Evolutionary conservation across 2,888 invertebrate species (phyloP).

Genomic region (Trissolcus brochymenae): DNA sequence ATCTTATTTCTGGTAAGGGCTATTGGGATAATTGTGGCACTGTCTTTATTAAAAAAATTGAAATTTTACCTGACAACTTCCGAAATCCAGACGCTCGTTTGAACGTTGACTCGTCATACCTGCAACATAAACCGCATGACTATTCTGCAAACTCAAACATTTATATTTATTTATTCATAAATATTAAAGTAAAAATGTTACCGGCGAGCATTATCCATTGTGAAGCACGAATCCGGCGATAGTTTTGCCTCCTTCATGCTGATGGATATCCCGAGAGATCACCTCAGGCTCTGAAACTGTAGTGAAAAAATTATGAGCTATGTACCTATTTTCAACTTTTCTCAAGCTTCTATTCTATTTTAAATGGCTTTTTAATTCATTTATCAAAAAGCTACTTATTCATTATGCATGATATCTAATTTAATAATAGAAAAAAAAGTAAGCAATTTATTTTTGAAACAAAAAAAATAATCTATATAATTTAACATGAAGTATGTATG

Average conservation of each 20-base stretch:
- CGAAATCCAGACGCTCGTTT: slow-evolving; percentile 14
- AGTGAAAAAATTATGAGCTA: not conserved
- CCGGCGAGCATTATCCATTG: slow-evolving; percentile 71
- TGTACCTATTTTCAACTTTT: not conserved
- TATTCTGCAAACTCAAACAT: not conserved
- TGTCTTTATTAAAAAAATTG: not conserved
- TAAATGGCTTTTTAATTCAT: not conserved
- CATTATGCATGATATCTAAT: not conserved
- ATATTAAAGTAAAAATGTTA: slow-evolving; percentile 53
- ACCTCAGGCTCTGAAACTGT: slow-evolving; percentile 67
- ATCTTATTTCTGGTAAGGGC: no score
- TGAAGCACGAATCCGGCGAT: slow-evolving; percentile 45
- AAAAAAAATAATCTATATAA: no score
- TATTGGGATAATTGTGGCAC: no score
- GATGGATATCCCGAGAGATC: slow-evolving; percentile 62
- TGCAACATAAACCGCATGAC: not conserved
- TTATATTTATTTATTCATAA: not conserved
- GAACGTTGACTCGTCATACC: slow-evolving; percentile 35
- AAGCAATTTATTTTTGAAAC: no score
- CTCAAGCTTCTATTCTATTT: not conserved
- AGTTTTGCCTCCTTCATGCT: slow-evolving; percentile 51
- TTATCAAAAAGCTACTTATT: not conserved
- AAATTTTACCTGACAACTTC: slow-evolving; percentile 20
- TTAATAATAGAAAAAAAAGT: not conserved
- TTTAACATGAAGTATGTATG: no score